Percentiles rank a stretch among this genome's conserved stretches.
Evolutionary conservation across 2,888 invertebrate genomes (phyloP).

Genomic region (Aricia artaxerxes): DNA sequence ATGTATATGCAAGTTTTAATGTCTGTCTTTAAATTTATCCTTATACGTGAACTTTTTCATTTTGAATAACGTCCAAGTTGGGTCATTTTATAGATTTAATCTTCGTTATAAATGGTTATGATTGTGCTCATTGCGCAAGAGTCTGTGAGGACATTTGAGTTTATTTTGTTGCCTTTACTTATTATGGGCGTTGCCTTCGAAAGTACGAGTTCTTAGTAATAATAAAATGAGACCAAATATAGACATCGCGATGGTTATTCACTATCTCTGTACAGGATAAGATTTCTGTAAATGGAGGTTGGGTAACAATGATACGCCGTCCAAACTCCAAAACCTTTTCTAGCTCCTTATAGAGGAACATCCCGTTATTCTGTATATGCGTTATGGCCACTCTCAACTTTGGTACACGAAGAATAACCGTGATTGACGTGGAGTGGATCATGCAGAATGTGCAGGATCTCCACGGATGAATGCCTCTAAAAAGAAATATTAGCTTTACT

Average conservation of each 20-base stretch:
- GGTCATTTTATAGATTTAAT: conserved; percentile 21
- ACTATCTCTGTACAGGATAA: conserved; percentile 12
- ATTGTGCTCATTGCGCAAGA: conserved; percentile 20
- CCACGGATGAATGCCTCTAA: too few species aligned
- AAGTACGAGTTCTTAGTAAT: conserved; percentile 11
- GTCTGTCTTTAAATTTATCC: conserved; percentile 39
- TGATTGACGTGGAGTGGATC: background rate
- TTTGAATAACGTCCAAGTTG: conserved; percentile 12
- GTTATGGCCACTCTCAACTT: background rate
- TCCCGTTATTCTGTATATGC: background rate
- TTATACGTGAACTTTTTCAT: conserved; percentile 9
- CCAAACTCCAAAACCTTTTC: background rate
- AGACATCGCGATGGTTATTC: background rate
- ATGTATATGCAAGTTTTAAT: conserved; percentile 13
- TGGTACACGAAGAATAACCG: background rate
- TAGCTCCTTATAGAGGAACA: background rate
- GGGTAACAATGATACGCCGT: background rate
- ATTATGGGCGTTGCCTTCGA: conserved; percentile 12
- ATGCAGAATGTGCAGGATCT: too few species aligned
- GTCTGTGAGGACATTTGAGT: background rate
- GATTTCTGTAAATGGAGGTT: conserved; percentile 13
- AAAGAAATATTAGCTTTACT: too few species aligned
- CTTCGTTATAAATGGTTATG: background rate
- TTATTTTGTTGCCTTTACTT: conserved; percentile 10
- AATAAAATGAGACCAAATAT: conserved; percentile 19